phyloP scores from a whole-genome alignment of 1,140 invertebrate species.

The Hormaphis cornu region DNA sequence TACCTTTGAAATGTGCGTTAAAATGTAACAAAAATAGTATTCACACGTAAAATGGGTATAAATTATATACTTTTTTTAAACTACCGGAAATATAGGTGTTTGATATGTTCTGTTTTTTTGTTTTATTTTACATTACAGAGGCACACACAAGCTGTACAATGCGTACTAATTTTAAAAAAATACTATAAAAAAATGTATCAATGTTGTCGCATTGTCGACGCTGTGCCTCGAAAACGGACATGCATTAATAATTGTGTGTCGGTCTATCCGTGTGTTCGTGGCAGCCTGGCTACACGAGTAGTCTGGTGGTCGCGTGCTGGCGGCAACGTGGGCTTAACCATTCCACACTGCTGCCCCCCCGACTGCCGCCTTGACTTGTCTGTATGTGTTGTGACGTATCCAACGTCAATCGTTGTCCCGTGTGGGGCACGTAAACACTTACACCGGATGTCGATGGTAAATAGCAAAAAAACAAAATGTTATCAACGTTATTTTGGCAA shows the following conservation, averaged over 20 bases:
- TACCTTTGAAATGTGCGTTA: background rate
- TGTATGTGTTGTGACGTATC: constrained; percentile 27
- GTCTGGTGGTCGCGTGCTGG: constrained; percentile 10
- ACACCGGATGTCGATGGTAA: constrained; percentile 30
- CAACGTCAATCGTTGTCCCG: constrained; percentile 30
- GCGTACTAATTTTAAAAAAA: constrained; percentile 30
- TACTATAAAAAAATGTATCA: constrained; percentile 22
- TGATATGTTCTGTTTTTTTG: constrained; percentile 30
- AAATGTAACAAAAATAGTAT: background rate
- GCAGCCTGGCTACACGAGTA: constrained; percentile 27
- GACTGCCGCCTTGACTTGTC: constrained; percentile 16
- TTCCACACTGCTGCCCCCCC: constrained; percentile 23
- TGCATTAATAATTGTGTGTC: constrained; percentile 29
- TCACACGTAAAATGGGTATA: constrained; percentile 4
- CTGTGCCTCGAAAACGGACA: constrained; percentile 29
- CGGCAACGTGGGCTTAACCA: constrained; percentile 23
- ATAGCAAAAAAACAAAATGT: constrained; percentile 33
- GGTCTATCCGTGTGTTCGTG: constrained; percentile 7
- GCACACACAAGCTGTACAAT: constrained; percentile 32
- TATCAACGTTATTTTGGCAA: constrained; percentile 30
- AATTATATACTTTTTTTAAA: constrained; percentile 11
- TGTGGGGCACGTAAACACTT: constrained; percentile 6
- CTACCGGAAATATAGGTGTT: constrained; percentile 21
- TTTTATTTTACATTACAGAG: constrained; percentile 33
- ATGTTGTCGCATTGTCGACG: constrained; percentile 29